Evolutionary conservation across 2,888 invertebrate genomes (phyloP).

Genomic region (Myopa testacea): DNA sequence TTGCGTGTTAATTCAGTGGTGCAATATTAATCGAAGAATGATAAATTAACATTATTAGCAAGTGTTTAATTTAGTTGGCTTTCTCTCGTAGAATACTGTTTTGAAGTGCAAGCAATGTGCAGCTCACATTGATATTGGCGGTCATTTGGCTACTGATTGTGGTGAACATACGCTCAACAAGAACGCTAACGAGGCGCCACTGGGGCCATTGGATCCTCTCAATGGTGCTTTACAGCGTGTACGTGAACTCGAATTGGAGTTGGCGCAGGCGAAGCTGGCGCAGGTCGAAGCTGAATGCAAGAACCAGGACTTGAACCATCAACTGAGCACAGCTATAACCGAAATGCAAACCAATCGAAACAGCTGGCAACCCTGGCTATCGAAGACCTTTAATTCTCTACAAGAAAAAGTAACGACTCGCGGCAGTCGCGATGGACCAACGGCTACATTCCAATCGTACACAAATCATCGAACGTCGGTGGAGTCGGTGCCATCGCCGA

Average conservation of each 20-base stretch:
- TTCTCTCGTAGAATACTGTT: conserved; percentile 69
- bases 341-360: conserved; percentile 75
- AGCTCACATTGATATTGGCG: conserved; percentile 52
- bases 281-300: conserved; percentile 97
- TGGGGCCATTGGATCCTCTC: conserved; percentile 67
- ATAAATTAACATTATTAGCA: no score
- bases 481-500: conserved; percentile 63
- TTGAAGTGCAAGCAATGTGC: conserved; percentile 70
- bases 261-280: conserved; percentile 96
- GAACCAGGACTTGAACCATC: conserved; percentile 94
- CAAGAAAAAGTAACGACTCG: conserved; percentile 67
- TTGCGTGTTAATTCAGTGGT: background rate
- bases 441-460: conserved; percentile 68
- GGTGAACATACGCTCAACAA: conserved; percentile 45
- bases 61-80: background rate
- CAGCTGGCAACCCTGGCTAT: conserved; percentile 91
- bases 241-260: conserved; percentile 91
- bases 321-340: conserved; percentile 82
- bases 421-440: conserved; percentile 50
- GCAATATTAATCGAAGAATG: no score
- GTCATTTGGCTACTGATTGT: conserved; percentile 3
- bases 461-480: conserved; percentile 54
- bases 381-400: conserved; percentile 80
- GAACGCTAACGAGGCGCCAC: conserved; percentile 56
- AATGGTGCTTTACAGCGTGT: conserved; percentile 72